Conservation (phyloP, 2,113 vertebrate species). For the Pomatostomus ruficeps region DNA sequence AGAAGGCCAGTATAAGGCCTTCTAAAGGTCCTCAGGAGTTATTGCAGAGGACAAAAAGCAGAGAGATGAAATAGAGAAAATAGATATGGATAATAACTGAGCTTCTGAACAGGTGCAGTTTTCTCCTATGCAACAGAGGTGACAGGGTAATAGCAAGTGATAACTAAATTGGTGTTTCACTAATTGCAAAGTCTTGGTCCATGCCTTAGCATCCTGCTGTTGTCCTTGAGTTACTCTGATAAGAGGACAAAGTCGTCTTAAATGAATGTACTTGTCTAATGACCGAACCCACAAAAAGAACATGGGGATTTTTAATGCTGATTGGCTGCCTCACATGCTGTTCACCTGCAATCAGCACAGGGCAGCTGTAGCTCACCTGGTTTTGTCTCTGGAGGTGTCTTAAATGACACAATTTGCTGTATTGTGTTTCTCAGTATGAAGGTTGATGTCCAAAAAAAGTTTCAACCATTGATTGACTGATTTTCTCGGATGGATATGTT, state of each 20-base stretch:
- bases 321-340: background rate
- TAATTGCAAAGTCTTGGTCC: constrained; percentile 10
- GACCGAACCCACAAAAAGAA: background rate
- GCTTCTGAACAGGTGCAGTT: constrained; percentile 1
- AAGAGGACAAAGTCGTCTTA: background rate
- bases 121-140: background rate
- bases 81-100: background rate
- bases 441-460: rapidly evolving
- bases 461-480: background rate
- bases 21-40: constrained; percentile 33
- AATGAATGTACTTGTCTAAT: background rate
- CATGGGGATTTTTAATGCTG: background rate
- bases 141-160: constrained; percentile 24
- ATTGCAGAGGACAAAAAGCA: constrained; percentile 21
- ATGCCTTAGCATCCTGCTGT: background rate
- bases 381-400: background rate
- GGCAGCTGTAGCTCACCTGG: background rate
- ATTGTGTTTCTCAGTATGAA: background rate
- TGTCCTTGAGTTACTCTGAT: background rate
- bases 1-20: background rate
- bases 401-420: background rate
- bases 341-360: background rate
- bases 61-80: constrained; percentile 17
- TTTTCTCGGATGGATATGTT: background rate
- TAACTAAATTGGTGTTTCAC: constrained; percentile 14